Evolutionary conservation across 1,140 invertebrate species (phyloP), one percentile per base, ranked within the genome.

Genomic region (Mercenaria mercenaria): DNA sequence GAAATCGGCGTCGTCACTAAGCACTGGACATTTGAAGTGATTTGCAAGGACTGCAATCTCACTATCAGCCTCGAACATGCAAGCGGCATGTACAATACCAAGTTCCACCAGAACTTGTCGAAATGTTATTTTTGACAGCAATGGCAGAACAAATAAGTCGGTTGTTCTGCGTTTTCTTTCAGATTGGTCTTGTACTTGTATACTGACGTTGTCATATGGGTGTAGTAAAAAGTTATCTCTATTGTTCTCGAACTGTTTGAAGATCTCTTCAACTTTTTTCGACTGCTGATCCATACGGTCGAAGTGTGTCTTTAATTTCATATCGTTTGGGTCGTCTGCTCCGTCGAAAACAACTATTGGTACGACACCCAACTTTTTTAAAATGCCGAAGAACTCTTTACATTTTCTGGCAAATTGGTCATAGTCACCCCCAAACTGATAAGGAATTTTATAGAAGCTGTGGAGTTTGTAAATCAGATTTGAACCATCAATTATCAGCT

Each of bases 1-100:
- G 96, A 98, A 99, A 96, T 99, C 98, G 0, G 98, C 99, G 95
- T 99, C 98, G 91, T 97, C 97, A 93, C 98, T 98, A 0, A 99
- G 92, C 18, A 99, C 97, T 8, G 98, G 98, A 93, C 98, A 99
- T 50, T 97, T 96, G 3, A 98, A 96, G 74, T 97, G 96, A 90
- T 97, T 97, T 0, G 98, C 98, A 74, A 99, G 93, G 0, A 97
- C 97, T 0, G 98, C 98, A 83, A 99, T 97, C 93, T 98, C 97
- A 91, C 97, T 97, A 95, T 99, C 98, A 52, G 98, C 98, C 96
- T 99, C 98, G 96, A 98, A 98, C 84, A 98, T 97, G 94, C 97
- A 98, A 81, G 97, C 96, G 26, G 97, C 97, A 90, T 97, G 96
- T 52, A 96, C 96, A 6, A 99, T 96, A 18, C 96, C 96, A 91